These are phyloP conservation scores for Chelidonichthys spinosus DNA, from an alignment of 2,797 vertebrate genomes.

Conservation along the genomic window DNA sequence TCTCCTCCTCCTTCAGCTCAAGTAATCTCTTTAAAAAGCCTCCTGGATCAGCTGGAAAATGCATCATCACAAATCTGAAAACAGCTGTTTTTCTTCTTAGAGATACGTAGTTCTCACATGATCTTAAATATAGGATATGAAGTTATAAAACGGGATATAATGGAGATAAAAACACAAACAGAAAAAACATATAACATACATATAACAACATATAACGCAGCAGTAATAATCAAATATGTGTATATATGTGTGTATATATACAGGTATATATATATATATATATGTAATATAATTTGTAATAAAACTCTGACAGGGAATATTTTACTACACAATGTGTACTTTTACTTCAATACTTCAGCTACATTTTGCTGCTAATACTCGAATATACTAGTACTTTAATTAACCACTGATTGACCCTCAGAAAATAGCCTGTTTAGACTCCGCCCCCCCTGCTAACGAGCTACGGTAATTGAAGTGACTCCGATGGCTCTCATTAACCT, in stretches of 20 bases:
- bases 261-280: no score
- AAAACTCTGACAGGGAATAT: no score
- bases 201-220: not conserved
- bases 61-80: not conserved
- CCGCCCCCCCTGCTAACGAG: slow-evolving; percentile 26
- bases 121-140: no score
- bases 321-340: not conserved
- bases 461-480: slow-evolving; percentile 29
- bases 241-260: no score
- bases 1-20: not conserved
- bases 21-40: not conserved
- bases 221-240: not conserved
- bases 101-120: no score
- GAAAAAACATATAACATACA: no score
- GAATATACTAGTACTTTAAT: no score
- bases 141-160: not conserved
- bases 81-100: not conserved
- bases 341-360: not conserved
- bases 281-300: no score
- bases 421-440: not conserved
- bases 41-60: not conserved
- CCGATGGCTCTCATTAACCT: slow-evolving; percentile 78
- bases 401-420: not conserved
- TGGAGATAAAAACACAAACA: not conserved
- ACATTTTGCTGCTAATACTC: not conserved